Evolutionary conservation across 2,888 invertebrate genomes (phyloP), one percentile per base, ranked within the genome.

Genomic region (Mythimna albipuncta): DNA sequence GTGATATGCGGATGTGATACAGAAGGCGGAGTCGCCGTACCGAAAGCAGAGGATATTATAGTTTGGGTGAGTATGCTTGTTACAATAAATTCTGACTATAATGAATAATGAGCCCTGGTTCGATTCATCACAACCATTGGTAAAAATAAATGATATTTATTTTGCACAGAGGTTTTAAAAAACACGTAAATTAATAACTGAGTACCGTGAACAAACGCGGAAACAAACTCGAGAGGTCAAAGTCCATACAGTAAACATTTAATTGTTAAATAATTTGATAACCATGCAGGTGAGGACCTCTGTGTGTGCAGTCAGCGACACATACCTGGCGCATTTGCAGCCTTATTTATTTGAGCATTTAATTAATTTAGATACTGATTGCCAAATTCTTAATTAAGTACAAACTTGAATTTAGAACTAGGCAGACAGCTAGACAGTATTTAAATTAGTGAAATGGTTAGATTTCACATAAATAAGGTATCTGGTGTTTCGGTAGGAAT

Each of bases 1-100:
- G 58, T 91, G 47, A 95, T 94, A 93, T 61, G 61, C 16, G 94
- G 93, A 4, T 94, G 93, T 68, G 86, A 47, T 2, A 91, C 32
- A 93, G 93, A 92, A 77, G 84, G 83, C 65, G 78, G 77, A 62
- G 78, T 82, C 47, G 62, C 87, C 21, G 76, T 83, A 44, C 75
- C 88, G 75, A 86, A 89, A 63, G 90, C 88, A 72, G 87, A 91
- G 70, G 92, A 93, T 77, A 87, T 93, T 78, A 79, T 90, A 84
- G 85, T 95, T 81, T 95, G 94, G 91, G 96, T 95, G 75, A 92
- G 93, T 65, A 16, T 2, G 32, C 16, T 44, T 59, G 38, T 6
- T 69, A 7, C 26, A 35, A 59, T 32, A 32, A 32, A 32, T 38
- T 50, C 4, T 61, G 0, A 58, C 38, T 54, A 54, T 47, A 59